Conservation (phyloP, 2,797 vertebrate species). For the Tamandua tetradactyla region DNA sequence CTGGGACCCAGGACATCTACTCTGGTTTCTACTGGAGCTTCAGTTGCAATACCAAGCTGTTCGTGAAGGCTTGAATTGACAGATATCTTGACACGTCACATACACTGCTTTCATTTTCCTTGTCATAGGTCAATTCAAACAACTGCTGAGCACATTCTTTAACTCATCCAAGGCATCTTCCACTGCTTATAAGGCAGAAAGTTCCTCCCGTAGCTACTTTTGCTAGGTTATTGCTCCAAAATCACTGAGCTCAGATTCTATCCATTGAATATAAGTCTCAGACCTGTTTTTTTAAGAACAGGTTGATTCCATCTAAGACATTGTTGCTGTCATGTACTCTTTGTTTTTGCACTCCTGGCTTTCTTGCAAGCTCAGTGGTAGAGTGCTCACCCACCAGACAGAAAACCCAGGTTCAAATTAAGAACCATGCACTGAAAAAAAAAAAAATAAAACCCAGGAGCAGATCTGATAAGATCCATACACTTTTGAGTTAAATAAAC, state of each 20-base stretch:
- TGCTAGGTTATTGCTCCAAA: constrained; percentile 78
- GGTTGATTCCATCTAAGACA: constrained; percentile 90
- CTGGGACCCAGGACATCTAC: constrained; percentile 92
- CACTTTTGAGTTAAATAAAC: constrained; percentile 90
- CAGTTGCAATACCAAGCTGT: constrained; percentile 93
- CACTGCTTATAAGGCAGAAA: constrained; percentile 90
- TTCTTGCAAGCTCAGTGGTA: constrained; percentile 89
- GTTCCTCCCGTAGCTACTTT: constrained; percentile 86
- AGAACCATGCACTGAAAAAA: too few relatives aligned
- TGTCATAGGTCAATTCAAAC: constrained; percentile 91
- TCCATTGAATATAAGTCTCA: constrained; percentile 92
- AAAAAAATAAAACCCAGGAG: constrained; percentile 84
- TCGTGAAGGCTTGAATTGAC: constrained; percentile 90
- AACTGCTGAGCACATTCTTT: constrained; percentile 93
- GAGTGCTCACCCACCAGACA: too few relatives aligned
- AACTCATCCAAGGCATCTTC: constrained; percentile 83
- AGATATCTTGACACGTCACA: constrained; percentile 92
- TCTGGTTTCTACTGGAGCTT: constrained; percentile 94
- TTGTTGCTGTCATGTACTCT: constrained; percentile 95
- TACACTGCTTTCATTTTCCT: constrained; percentile 90
- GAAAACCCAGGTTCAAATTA: too few relatives aligned
- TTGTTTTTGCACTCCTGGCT: constrained; percentile 88
- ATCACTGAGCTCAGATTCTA: constrained; percentile 85
- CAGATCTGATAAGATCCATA: constrained; percentile 89
- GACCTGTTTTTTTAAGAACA: constrained; percentile 90